These are phyloP conservation scores for Siniperca chuatsi DNA, from an alignment of 2,113 vertebrate species.

Conservation along the genomic window DNA sequence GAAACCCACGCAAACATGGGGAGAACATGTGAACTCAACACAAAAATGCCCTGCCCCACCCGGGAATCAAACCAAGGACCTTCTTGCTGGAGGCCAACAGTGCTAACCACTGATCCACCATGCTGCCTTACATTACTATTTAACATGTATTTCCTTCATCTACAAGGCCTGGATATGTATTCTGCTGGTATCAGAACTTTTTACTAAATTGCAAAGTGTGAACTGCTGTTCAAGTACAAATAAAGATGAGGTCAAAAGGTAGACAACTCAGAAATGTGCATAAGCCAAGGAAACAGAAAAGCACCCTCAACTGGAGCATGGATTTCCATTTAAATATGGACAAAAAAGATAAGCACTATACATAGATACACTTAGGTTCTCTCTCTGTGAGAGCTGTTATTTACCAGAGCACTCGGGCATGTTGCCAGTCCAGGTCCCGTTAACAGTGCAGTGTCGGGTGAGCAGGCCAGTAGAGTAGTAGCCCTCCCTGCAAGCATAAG, in stretches of 20 bases:
- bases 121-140: too few species aligned
- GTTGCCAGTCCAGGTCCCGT: conserved; percentile 95
- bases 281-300: not conserved
- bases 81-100: too few species aligned
- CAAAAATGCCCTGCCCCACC: too few species aligned
- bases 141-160: not conserved
- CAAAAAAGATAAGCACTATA: not conserved
- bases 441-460: conserved; percentile 95
- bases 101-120: too few species aligned
- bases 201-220: not conserved
- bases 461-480: conserved; percentile 94
- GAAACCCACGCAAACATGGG: too few species aligned
- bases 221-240: not conserved
- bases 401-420: conserved; percentile 93
- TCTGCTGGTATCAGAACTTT: not conserved
- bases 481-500: conserved; percentile 93
- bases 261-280: not conserved
- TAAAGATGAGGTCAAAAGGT: not conserved
- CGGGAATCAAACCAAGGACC: too few species aligned
- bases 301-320: not conserved
- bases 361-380: not conserved
- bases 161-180: not conserved
- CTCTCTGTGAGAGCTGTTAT: not conserved
- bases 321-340: not conserved
- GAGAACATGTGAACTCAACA: too few species aligned